Percentiles rank a stretch among this genome's conserved stretches.
phyloP scores from a whole-genome alignment of 2,797 vertebrate species.

The Glyptemys insculpta region DNA sequence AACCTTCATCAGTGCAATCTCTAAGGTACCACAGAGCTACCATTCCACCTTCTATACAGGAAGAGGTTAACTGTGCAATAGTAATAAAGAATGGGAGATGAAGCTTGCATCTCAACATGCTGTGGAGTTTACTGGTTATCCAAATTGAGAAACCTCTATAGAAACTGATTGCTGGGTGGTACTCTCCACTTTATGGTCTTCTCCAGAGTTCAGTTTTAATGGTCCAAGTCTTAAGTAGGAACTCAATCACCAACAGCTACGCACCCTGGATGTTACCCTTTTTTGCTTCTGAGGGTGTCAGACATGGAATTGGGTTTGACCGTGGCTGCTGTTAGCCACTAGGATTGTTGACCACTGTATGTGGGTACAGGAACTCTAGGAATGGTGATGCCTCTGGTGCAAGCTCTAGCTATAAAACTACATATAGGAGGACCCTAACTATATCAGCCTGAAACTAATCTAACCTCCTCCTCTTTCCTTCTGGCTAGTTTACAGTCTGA shows the following conservation, averaged over 20 bases:
- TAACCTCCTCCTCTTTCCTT: neutral
- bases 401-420: neutral
- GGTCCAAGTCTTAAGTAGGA: neutral
- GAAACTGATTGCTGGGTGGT: neutral
- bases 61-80: neutral
- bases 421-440: neutral
- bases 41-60: neutral
- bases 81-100: neutral
- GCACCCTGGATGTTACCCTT: fast-evolving
- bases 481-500: neutral
- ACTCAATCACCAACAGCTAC: fast-evolving
- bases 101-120: neutral
- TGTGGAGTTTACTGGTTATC: neutral
- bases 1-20: neutral
- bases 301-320: neutral
- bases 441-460: neutral
- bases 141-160: neutral
- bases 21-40: neutral
- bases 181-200: neutral
- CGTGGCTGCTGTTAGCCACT: fast-evolving
- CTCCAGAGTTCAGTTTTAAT: neutral
- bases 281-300: fast-evolving
- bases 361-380: neutral
- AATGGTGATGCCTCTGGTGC: neutral
- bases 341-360: neutral